A percentile compares a stretch with the other conserved stretches of the same genome.
phyloP scores from a whole-genome alignment of 2,888 invertebrate species.

The Nemotelus pantherinus region DNA sequence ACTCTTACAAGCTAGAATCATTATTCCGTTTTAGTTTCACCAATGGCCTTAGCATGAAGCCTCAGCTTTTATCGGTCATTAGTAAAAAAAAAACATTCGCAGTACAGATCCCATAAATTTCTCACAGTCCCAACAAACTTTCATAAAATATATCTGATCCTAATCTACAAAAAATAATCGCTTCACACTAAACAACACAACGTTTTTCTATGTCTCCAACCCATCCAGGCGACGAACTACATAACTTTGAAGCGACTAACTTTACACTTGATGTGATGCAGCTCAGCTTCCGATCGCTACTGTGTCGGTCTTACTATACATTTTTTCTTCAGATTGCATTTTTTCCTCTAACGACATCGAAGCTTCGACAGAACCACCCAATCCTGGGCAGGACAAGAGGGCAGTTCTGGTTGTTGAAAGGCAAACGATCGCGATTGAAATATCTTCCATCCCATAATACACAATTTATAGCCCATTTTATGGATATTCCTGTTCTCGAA shows the following conservation, averaged over 20 bases:
- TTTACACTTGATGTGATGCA: constrained; percentile 20
- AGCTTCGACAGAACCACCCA: not conserved
- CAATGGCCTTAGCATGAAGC: too few species aligned
- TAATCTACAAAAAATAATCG: too few species aligned
- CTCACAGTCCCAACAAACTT: too few species aligned
- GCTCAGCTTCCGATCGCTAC: constrained; percentile 22
- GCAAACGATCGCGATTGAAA: constrained; percentile 31
- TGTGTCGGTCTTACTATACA: not conserved
- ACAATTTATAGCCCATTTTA: constrained; percentile 54
- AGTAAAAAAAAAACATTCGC: too few species aligned
- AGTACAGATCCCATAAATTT: too few species aligned
- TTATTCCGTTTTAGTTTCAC: too few species aligned
- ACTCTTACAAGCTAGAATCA: too few species aligned
- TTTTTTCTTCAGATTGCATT: not conserved
- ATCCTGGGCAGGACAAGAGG: not conserved
- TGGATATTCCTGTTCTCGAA: constrained; percentile 44
- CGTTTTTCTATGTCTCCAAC: too few species aligned
- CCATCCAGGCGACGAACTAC: constrained; percentile 33
- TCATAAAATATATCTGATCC: too few species aligned
- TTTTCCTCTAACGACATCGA: too few species aligned
- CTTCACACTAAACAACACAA: too few species aligned
- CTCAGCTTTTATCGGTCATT: too few species aligned
- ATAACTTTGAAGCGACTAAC: constrained; percentile 35
- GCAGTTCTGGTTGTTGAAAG: constrained; percentile 1
- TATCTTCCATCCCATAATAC: constrained; percentile 50